Percentiles rank a stretch among this genome's conserved stretches.
phyloP scores from a whole-genome alignment of 2,888 invertebrate species.

The Dolichomitus sp. region DNA sequence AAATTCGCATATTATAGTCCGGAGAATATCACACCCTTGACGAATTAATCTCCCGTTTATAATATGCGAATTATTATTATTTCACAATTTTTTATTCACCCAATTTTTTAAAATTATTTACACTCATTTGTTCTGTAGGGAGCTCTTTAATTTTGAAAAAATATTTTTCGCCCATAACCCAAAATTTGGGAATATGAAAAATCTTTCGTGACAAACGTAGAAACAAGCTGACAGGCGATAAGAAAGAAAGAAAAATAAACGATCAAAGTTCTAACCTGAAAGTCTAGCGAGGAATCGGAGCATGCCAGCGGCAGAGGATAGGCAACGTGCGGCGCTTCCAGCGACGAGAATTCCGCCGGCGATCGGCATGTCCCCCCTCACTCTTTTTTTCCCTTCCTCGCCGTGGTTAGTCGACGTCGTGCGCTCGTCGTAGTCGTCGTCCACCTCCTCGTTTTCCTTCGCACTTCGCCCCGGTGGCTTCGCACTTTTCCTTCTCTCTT shows the following conservation, averaged over 20 bases:
- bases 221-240: background rate
- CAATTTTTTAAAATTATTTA: no score
- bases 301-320: conserved; percentile 82
- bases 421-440: conserved; percentile 23
- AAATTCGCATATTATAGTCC: no score
- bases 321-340: conserved; percentile 80
- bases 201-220: background rate
- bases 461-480: conserved; percentile 42
- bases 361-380: conserved; percentile 77
- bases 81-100: no score
- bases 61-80: no score
- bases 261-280: conserved; percentile 87
- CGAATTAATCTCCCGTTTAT: no score
- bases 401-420: conserved; percentile 29
- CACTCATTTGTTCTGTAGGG: no score
- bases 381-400: conserved; percentile 49
- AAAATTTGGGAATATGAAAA: background rate
- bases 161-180: background rate
- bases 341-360: conserved; percentile 80
- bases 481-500: conserved; percentile 69
- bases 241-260: conserved; percentile 32
- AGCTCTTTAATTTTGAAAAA: no score
- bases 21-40: no score
- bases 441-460: conserved; percentile 55
- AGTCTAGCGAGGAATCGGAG: conserved; percentile 88